Evolutionary conservation across 2,113 vertebrate genomes (phyloP).

Genomic region (Sturnira hondurensis): DNA sequence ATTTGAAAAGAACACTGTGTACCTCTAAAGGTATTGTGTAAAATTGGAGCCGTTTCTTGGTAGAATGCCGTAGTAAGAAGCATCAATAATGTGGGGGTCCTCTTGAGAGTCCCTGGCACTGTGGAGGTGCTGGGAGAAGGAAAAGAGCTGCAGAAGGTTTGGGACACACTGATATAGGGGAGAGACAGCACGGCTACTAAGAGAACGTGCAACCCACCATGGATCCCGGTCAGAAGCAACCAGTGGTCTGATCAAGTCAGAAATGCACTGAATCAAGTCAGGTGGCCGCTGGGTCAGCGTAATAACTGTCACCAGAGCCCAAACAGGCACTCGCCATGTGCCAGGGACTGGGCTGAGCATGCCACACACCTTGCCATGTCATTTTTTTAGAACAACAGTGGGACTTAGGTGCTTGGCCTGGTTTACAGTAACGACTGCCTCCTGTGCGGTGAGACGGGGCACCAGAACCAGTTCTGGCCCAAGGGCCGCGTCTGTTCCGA

Average conservation of each 20-base stretch:
- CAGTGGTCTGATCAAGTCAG: not conserved
- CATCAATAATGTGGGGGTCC: not conserved
- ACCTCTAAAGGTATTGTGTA: not conserved
- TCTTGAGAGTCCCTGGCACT: not conserved
- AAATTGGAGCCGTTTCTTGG: not conserved
- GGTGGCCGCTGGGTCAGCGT: not conserved
- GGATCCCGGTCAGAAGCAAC: not conserved
- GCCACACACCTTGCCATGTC: no score
- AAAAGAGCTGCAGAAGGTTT: not conserved
- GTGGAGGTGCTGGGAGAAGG: not conserved
- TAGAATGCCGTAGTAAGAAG: not conserved
- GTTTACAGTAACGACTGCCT: not conserved
- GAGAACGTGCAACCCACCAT: not conserved
- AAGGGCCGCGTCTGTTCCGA: accelerated
- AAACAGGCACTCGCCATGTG: not conserved
- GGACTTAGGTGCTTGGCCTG: not conserved
- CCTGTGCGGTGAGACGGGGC: not conserved
- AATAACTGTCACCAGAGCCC: not conserved
- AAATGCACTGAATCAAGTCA: not conserved
- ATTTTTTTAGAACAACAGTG: not conserved
- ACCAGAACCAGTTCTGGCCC: not conserved
- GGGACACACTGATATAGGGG: not conserved
- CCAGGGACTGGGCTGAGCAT: not conserved
- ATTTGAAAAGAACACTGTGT: not conserved
- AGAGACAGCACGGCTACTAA: not conserved